Evolutionary conservation across 2,113 vertebrate genomes (phyloP).

Genomic region (Tauraco erythrolophus): DNA sequence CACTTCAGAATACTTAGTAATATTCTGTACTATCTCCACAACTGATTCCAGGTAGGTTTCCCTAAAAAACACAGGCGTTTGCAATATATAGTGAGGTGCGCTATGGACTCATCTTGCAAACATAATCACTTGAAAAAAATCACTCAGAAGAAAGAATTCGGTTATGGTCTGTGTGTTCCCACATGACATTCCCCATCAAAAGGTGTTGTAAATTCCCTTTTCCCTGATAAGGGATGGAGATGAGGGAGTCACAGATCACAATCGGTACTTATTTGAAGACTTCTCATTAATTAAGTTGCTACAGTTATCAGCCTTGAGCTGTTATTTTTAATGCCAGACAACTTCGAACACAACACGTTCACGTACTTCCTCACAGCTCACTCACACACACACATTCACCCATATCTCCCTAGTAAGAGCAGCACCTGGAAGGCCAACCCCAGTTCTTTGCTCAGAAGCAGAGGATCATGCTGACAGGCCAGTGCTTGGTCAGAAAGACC

Average conservation of each 20-base stretch:
- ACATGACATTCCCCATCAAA: not conserved
- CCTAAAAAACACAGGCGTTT: not conserved
- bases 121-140: not conserved
- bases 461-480: not conserved
- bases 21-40: not conserved
- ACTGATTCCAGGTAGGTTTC: not conserved
- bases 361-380: not conserved
- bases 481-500: not conserved
- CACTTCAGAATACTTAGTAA: not conserved
- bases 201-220: not conserved
- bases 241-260: not conserved
- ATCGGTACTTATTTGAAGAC: not conserved
- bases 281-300: not conserved
- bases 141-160: not conserved
- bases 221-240: not conserved
- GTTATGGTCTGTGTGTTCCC: not conserved
- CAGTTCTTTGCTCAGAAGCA: not conserved
- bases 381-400: not conserved
- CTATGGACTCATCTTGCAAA: not conserved
- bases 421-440: not conserved
- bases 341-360: not conserved
- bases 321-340: not conserved
- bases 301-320: not conserved
- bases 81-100: not conserved
- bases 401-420: not conserved